Percentiles rank a stretch among this genome's conserved stretches.
These are phyloP conservation scores for Saccostrea echinata DNA, from an alignment of 1,140 invertebrate species.

Conservation along the genomic window DNA sequence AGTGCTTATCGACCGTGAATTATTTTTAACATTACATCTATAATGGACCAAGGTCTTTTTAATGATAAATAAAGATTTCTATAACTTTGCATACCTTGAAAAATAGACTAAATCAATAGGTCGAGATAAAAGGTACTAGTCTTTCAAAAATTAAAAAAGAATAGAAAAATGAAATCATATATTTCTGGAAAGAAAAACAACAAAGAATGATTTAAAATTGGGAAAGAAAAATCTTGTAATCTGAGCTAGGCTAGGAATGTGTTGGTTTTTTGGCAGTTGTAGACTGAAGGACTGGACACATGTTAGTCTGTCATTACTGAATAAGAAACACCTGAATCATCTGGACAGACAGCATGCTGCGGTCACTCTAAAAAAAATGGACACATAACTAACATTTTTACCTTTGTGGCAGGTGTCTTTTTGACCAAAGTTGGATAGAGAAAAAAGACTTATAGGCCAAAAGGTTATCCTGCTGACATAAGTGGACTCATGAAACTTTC, in stretches of 20 bases:
- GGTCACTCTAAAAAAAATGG: not conserved
- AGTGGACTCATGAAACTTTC: too few relatives aligned
- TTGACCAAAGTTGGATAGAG: not conserved
- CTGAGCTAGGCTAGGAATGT: not conserved
- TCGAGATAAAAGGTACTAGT: not conserved
- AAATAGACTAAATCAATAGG: not conserved
- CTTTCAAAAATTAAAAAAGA: not conserved
- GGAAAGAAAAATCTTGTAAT: not conserved
- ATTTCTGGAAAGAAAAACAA: too few relatives aligned
- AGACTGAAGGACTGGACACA: not conserved
- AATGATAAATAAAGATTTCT: not conserved
- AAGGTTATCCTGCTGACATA: too few relatives aligned
- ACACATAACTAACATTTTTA: not conserved
- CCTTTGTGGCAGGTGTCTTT: not conserved
- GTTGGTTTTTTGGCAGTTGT: not conserved
- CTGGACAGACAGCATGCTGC: not conserved
- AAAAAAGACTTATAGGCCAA: too few relatives aligned
- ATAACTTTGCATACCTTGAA: not conserved
- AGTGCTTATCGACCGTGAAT: slow-evolving; percentile 17
- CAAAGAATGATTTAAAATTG: too few relatives aligned
- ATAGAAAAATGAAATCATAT: too few relatives aligned
- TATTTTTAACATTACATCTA: slow-evolving; percentile 20
- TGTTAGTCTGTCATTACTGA: not conserved
- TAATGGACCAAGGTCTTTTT: not conserved
- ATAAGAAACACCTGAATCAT: not conserved